Conservation (phyloP, 2,113 vertebrate genomes). For the Anarhynchus alexandrinus region DNA sequence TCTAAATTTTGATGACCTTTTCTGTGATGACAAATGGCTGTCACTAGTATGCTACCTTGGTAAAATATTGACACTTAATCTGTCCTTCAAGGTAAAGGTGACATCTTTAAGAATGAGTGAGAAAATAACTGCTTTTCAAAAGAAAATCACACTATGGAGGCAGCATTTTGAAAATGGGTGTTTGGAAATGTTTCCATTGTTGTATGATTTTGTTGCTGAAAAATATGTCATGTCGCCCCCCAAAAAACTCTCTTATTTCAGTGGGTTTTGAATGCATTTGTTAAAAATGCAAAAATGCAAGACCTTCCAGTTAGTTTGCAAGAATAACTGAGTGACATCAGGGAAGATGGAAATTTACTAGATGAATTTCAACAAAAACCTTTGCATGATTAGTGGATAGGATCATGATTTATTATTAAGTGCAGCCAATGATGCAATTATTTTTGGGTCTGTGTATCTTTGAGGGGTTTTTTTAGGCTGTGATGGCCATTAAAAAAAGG, state of each 20-base stretch:
- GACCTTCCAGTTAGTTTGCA: not conserved
- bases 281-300: not conserved
- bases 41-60: not conserved
- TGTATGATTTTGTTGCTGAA: not conserved
- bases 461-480: not conserved
- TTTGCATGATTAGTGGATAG: not conserved
- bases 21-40: not conserved
- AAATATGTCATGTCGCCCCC: fast-evolving
- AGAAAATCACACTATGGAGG: not conserved
- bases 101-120: not conserved
- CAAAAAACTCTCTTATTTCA: not conserved
- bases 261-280: not conserved
- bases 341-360: not conserved
- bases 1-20: not conserved
- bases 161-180: not conserved
- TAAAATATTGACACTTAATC: not conserved
- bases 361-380: not conserved
- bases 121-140: not conserved
- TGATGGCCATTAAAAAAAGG: not conserved
- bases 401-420: not conserved
- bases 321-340: not conserved
- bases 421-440: not conserved
- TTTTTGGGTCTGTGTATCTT: not conserved
- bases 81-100: not conserved
- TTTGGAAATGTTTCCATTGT: not conserved